These are phyloP conservation scores for Papilio demoleus DNA, from an alignment of 2,888 invertebrate genomes.

Conservation along the genomic window DNA sequence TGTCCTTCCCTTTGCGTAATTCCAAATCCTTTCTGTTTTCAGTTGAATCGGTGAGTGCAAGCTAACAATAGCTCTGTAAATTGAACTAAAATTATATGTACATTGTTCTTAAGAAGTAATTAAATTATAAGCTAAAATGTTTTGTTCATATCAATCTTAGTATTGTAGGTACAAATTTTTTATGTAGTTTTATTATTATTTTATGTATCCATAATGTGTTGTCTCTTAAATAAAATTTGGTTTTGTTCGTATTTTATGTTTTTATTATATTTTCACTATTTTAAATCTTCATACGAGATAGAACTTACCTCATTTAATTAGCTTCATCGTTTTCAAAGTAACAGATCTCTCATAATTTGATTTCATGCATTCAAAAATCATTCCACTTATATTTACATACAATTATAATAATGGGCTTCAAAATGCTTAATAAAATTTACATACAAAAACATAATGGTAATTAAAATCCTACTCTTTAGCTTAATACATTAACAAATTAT, in stretches of 20 bases:
- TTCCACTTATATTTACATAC: background rate
- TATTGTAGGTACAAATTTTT: conserved; percentile 13
- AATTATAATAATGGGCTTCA: background rate
- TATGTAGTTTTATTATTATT: conserved; percentile 43
- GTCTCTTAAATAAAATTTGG: conserved; percentile 51
- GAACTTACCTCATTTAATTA: background rate
- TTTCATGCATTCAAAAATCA: background rate
- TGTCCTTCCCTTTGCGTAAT: conserved; percentile 57
- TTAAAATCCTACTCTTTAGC: too few species aligned
- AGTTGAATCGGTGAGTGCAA: conserved; percentile 60
- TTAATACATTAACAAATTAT: too few species aligned
- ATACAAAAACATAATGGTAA: too few species aligned
- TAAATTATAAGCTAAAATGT: conserved; percentile 17
- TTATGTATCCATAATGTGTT: conserved; percentile 44
- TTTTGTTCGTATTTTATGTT: conserved; percentile 48
- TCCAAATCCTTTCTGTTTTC: conserved; percentile 60
- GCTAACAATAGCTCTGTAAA: conserved; percentile 28
- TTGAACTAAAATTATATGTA: conserved; percentile 23
- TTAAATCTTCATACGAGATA: conserved; percentile 5
- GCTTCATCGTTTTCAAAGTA: background rate
- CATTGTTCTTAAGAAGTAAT: conserved; percentile 40
- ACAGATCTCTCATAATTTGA: background rate
- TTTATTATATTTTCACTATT: conserved; percentile 45
- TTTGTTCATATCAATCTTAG: conserved; percentile 13
- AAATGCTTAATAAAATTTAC: too few species aligned